Conservation (phyloP, 2,113 vertebrate genomes). For the Natator depressus region DNA sequence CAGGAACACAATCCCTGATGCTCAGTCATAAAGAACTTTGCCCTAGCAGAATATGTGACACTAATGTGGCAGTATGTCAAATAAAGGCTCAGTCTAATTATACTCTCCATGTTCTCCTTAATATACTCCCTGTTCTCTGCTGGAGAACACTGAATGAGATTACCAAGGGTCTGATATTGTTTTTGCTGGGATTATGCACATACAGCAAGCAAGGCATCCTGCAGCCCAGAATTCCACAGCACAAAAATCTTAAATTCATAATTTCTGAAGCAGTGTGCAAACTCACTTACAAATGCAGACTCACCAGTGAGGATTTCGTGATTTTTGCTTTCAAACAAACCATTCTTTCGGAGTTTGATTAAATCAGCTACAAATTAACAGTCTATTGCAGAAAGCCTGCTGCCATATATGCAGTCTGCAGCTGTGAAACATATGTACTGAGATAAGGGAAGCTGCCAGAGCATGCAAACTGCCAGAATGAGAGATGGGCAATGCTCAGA, state of each 20-base stretch:
- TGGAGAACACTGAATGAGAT: background rate
- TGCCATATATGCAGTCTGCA: background rate
- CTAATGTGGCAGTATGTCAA: background rate
- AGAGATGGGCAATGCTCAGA: background rate
- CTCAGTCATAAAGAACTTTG: background rate
- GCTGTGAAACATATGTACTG: background rate
- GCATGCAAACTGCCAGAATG: background rate
- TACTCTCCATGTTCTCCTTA: fast-evolving
- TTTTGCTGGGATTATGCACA: background rate
- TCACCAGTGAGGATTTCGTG: background rate
- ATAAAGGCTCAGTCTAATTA: fast-evolving
- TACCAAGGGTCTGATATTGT: background rate
- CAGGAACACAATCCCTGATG: background rate
- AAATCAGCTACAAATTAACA: background rate
- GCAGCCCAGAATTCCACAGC: background rate
- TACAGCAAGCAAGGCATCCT: fast-evolving
- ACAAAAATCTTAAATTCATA: background rate
- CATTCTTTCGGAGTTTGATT: background rate
- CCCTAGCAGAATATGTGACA: background rate
- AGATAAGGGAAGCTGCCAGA: background rate
- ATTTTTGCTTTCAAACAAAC: background rate
- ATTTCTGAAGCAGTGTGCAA: background rate
- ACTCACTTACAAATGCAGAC: background rate
- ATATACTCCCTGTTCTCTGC: background rate
- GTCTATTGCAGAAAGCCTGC: background rate